Conservation (phyloP, 1,140 invertebrate genomes). For the Antheraea pernyi region DNA sequence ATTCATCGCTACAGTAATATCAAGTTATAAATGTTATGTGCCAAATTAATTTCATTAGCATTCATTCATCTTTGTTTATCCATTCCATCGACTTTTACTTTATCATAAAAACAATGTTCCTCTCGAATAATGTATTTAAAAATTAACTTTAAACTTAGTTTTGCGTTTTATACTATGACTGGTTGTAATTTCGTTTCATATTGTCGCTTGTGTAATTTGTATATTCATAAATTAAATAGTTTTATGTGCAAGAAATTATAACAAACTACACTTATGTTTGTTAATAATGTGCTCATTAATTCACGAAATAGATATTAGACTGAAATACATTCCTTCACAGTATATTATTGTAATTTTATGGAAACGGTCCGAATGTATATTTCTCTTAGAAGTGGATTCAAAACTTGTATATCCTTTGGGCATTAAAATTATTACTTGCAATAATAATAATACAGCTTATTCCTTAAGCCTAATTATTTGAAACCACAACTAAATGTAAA, state of each 20-base stretch:
- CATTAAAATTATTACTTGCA: neutral
- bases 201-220: neutral
- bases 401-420: neutral
- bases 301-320: conserved; percentile 1
- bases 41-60: conserved; percentile 33
- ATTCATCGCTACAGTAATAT: no score
- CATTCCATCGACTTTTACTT: neutral
- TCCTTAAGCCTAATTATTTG: neutral
- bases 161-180: neutral
- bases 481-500: neutral
- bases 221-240: conserved; percentile 2
- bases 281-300: neutral
- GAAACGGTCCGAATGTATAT: neutral
- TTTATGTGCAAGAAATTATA: conserved; percentile 9
- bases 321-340: conserved; percentile 27
- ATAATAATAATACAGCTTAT: neutral
- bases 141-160: conserved; percentile 22
- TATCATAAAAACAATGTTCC: conserved; percentile 28
- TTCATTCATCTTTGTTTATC: conserved; percentile 1
- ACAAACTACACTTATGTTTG: neutral
- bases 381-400: neutral
- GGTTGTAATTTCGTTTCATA: conserved; percentile 9
- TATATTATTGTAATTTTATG: conserved; percentile 16
- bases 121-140: conserved; percentile 37
- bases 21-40: conserved; percentile 21